These are phyloP conservation scores for Cremastinae sp. DNA, from an alignment of 2,888 invertebrate genomes.

Conservation along the genomic window DNA sequence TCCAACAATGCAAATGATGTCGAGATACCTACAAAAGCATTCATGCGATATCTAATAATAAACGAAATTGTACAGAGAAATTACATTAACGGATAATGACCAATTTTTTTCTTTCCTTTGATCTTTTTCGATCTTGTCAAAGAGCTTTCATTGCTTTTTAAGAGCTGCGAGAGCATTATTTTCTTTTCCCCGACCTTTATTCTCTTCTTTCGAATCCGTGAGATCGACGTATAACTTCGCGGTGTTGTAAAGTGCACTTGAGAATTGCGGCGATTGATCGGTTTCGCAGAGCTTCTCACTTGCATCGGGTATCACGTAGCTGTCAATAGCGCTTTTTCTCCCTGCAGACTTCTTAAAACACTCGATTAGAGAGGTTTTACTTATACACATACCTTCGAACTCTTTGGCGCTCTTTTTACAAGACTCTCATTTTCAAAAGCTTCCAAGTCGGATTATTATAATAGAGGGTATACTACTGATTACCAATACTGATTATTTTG, in stretches of 20 bases:
- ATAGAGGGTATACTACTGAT: slow-evolving; percentile 15
- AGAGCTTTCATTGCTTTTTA: background rate
- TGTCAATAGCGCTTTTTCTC: background rate
- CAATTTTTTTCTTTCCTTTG: too few relatives aligned
- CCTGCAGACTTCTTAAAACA: slow-evolving; percentile 28
- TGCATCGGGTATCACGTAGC: slow-evolving; percentile 24
- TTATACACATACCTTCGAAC: too few relatives aligned
- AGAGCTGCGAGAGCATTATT: too few relatives aligned
- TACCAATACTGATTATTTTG: background rate
- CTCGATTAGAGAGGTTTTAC: slow-evolving; percentile 47
- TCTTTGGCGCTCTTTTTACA: slow-evolving; percentile 32
- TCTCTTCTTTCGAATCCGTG: too few relatives aligned
- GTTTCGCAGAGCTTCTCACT: slow-evolving; percentile 9
- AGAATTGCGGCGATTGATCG: background rate
- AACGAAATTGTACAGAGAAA: too few relatives aligned
- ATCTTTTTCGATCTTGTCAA: too few relatives aligned
- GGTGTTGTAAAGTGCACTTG: slow-evolving; percentile 6
- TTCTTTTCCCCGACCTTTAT: background rate
- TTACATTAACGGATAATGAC: too few relatives aligned
- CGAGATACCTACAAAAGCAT: too few relatives aligned
- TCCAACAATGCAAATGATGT: too few relatives aligned
- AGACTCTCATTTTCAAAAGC: slow-evolving; percentile 31
- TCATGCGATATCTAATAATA: too few relatives aligned
- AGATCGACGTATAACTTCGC: too few relatives aligned
- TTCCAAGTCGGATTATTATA: slow-evolving; percentile 14